Evolutionary conservation across 2,113 vertebrate species (phyloP).

Genomic region (Nesoenas mayeri): DNA sequence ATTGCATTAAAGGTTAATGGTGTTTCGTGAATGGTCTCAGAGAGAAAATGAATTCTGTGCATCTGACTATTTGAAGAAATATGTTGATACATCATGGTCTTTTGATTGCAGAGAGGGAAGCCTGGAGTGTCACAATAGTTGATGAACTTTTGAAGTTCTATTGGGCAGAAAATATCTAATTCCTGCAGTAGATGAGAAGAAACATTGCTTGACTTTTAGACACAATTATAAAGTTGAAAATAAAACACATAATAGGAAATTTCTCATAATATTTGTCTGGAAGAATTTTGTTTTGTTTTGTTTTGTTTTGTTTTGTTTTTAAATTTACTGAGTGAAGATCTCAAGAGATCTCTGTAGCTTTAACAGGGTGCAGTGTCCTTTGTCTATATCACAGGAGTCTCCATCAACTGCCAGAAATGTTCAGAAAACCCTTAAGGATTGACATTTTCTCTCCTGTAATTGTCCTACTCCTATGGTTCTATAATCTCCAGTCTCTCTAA

Average conservation of each 20-base stretch:
- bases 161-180: not conserved
- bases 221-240: not conserved
- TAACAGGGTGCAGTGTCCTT: fast-evolving
- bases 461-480: not conserved
- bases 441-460: not conserved
- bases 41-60: not conserved
- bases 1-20: not conserved
- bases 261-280: not conserved
- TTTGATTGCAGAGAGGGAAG: not conserved
- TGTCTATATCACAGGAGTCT: not conserved
- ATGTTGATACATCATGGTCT: not conserved
- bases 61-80: not conserved
- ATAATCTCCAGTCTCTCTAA: not conserved
- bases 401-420: not conserved
- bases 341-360: not conserved
- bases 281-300: fast-evolving
- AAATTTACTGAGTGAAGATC: not conserved
- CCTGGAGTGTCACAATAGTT: not conserved
- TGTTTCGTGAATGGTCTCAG: not conserved
- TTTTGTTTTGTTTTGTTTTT: not conserved
- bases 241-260: not conserved
- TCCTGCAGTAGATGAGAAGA: not conserved
- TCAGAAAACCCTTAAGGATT: not conserved
- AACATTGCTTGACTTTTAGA: not conserved
- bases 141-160: not conserved